Percentiles rank a stretch among this genome's conserved stretches.
Conservation (phyloP, 2,888 invertebrate genomes). For the Bugulina stolonifera region DNA sequence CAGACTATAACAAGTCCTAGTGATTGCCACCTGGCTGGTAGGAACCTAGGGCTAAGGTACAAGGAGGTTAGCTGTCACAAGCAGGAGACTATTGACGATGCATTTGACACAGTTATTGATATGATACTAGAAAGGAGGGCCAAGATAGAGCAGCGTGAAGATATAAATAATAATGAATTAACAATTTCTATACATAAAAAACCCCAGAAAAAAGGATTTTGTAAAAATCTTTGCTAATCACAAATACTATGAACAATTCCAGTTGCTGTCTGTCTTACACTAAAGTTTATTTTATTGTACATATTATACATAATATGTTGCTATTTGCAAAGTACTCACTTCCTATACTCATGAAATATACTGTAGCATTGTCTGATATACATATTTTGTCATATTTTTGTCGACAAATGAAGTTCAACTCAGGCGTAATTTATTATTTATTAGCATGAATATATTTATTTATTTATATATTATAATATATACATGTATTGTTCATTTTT, state of each 20-base stretch:
- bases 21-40: slow-evolving; percentile 2
- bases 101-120: neutral
- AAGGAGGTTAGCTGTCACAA: slow-evolving; percentile 21
- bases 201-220: neutral
- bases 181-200: neutral
- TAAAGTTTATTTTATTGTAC: too few relatives aligned
- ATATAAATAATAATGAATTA: neutral
- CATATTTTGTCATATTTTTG: too few relatives aligned
- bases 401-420: too few relatives aligned
- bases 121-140: neutral
- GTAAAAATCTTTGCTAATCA: slow-evolving; percentile 4
- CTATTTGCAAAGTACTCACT: too few relatives aligned
- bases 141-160: neutral
- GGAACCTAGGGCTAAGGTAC: slow-evolving; percentile 3
- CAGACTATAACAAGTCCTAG: neutral
- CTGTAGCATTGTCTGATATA: too few relatives aligned
- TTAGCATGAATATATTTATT: too few relatives aligned
- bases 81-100: slow-evolving; percentile 3
- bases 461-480: too few relatives aligned
- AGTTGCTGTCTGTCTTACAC: too few relatives aligned
- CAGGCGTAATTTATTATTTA: too few relatives aligned
- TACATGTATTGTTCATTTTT: too few relatives aligned
- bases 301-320: too few relatives aligned
- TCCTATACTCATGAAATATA: too few relatives aligned
- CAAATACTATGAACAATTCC: neutral